A percentile compares a stretch with the other conserved stretches of the same genome.
These are phyloP conservation scores for Zapus hudsonius DNA, from an alignment of 2,113 vertebrate genomes.

Conservation along the genomic window DNA sequence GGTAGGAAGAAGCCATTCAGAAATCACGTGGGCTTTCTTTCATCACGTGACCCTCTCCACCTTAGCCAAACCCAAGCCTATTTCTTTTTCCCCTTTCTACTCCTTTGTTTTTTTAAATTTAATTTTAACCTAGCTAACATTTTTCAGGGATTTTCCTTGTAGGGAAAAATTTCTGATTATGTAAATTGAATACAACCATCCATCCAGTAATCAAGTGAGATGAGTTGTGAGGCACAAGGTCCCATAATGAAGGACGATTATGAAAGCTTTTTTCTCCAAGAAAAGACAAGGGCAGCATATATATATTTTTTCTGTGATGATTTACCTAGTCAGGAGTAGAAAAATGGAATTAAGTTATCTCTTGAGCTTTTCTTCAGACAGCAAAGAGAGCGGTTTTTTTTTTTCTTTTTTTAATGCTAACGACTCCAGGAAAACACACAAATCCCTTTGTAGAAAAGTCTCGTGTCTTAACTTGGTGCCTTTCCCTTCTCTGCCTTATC, in stretches of 20 bases:
- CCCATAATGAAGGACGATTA: conserved; percentile 60
- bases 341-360: conserved; percentile 68
- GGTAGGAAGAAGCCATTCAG: neutral
- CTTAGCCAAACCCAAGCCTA: neutral
- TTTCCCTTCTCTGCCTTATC: conserved; percentile 1
- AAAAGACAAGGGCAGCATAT: conserved; percentile 57
- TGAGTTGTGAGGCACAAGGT: conserved; percentile 28
- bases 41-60: neutral
- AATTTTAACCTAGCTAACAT: conserved; percentile 59
- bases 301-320: neutral
- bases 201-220: conserved; percentile 59
- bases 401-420: neutral
- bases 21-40: neutral
- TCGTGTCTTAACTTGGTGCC: conserved; percentile 20
- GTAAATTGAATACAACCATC: conserved; percentile 69
- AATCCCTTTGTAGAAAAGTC: conserved; percentile 31
- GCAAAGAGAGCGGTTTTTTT: neutral
- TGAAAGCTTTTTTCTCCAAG: conserved; percentile 51
- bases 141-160: conserved; percentile 69
- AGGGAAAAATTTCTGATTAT: conserved; percentile 66
- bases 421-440: conserved; percentile 1
- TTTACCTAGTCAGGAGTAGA: conserved; percentile 53
- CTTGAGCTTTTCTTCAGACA: conserved; percentile 56
- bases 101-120: neutral
- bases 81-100: neutral